phyloP scores from a whole-genome alignment of 2,888 invertebrate genomes.

The Platynereis dumerilii region DNA sequence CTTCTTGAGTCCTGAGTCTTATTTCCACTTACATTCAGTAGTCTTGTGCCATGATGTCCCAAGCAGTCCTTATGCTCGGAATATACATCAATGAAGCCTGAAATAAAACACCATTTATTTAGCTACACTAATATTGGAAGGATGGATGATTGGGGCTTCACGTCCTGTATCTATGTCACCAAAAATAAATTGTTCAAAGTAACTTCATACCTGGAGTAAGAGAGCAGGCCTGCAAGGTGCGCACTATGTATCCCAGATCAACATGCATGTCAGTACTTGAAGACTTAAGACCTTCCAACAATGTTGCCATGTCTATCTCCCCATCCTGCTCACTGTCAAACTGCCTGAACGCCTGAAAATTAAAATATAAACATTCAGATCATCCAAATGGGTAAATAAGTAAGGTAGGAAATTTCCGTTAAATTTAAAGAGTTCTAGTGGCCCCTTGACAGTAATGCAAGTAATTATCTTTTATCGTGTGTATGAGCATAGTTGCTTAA shows the following conservation, averaged over 20 bases:
- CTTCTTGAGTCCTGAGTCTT: too few relatives aligned
- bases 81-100: slow-evolving; percentile 61
- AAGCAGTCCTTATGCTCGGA: slow-evolving; percentile 53
- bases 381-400: too few relatives aligned
- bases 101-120: slow-evolving; percentile 24
- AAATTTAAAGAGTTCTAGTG: too few relatives aligned
- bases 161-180: too few relatives aligned
- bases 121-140: too few relatives aligned
- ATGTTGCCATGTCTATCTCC: slow-evolving; percentile 54
- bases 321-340: slow-evolving; percentile 62
- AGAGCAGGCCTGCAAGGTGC: slow-evolving; percentile 59
- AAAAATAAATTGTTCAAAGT: too few relatives aligned
- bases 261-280: slow-evolving; percentile 48
- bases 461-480: too few relatives aligned
- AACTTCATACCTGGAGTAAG: slow-evolving; percentile 49
- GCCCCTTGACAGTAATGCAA: too few relatives aligned
- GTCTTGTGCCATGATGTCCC: slow-evolving; percentile 53
- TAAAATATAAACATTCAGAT: too few relatives aligned
- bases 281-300: slow-evolving; percentile 51
- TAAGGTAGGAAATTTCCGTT: too few relatives aligned
- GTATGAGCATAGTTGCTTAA: too few relatives aligned
- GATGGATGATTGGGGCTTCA: too few relatives aligned
- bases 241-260: slow-evolving; percentile 56
- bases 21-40: slow-evolving; percentile 48
- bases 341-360: slow-evolving; percentile 35